Base-by-base conservation (phyloP, 2,797 vertebrate genomes). In the Pelodytes ibericus region DNA sequence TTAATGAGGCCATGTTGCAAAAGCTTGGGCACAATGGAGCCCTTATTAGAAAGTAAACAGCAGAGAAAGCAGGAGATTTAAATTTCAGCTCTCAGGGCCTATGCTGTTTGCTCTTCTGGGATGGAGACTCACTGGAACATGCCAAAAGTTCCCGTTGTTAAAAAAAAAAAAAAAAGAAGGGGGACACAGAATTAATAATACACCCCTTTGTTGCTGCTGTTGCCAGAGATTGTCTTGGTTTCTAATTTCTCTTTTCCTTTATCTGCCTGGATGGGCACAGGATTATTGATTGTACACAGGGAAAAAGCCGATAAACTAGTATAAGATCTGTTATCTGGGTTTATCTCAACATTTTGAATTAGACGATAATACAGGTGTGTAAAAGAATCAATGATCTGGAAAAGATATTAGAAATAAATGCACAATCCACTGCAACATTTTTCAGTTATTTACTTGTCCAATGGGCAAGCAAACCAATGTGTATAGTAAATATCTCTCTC, bases 21-120 rank as follows among this genome's bases (percentile, higher is more conserved):
- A 59, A 61, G 69, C 70, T 60, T 13, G 4, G 56, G 15, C 62
- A 72, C 76, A 78, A 72, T 79, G 64, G 64, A 29, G 3, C 60
- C 18, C 26, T 73, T 68, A 31, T 30, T 47, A 44, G 9, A 73
- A 29, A n/a, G 69, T 24, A 67, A 78, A 78, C 57, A 78, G 25
- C 31, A 60, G 3, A 27, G 51, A 33, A 53, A 10, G 18, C 27
- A 22, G 24, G 61, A 20, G 53, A 59, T 72, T 71, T 71, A 36
- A 64, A 77, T 71, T 58, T 59, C 33, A 33, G 20, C 18, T 27
- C 49, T 26, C 26, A 16, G 18, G 56, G 61, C 16, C 27, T 33
- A 29, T 24, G 66, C 49, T 71, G 53, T 77, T 77, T 65, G 39
- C 51, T 77, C 51, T 30, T 9, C 33, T 16, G n/a, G 27, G 56